phyloP scores from a whole-genome alignment of 2,888 invertebrate species.

The Stratiomys singularior region DNA sequence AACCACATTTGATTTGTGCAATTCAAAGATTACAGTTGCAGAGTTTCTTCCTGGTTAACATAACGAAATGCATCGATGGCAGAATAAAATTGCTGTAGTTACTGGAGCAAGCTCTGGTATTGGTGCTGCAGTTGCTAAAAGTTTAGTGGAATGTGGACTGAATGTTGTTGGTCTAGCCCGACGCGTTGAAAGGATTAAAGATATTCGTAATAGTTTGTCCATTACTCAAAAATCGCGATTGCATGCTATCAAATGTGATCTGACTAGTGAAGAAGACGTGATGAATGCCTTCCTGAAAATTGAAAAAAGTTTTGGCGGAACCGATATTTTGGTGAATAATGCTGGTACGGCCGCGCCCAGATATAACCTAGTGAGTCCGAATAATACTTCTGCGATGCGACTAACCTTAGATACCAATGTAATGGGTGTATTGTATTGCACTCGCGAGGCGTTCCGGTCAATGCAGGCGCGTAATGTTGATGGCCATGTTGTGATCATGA shows the following conservation, averaged over 20 bases:
- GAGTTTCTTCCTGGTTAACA: too few species aligned
- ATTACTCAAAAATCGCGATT: constrained; percentile 54
- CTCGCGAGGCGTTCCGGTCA: constrained; percentile 64
- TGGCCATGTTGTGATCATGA: constrained; percentile 67
- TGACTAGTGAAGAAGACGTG: constrained; percentile 69
- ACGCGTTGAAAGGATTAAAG: constrained; percentile 63
- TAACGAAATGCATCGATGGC: constrained; percentile 66
- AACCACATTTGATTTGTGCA: too few species aligned
- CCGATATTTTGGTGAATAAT: constrained; percentile 71
- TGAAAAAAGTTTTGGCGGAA: constrained; percentile 66
- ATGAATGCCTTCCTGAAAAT: constrained; percentile 68
- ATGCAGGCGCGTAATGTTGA: constrained; percentile 65
- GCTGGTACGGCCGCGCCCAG: constrained; percentile 64
- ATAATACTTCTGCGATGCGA: constrained; percentile 54
- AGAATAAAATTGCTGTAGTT: constrained; percentile 71
- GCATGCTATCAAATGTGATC: constrained; percentile 64
- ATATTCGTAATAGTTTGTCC: constrained; percentile 56
- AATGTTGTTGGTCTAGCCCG: constrained; percentile 69
- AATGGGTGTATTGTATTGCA: constrained; percentile 64
- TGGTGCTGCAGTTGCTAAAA: constrained; percentile 66
- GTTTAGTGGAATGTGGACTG: constrained; percentile 67
- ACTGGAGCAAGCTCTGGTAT: constrained; percentile 74
- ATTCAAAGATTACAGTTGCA: too few species aligned
- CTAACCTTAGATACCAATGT: constrained; percentile 64
- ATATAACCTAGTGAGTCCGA: not conserved